phyloP scores from a whole-genome alignment of 2,113 vertebrate genomes.

The Enhydra lutris region DNA sequence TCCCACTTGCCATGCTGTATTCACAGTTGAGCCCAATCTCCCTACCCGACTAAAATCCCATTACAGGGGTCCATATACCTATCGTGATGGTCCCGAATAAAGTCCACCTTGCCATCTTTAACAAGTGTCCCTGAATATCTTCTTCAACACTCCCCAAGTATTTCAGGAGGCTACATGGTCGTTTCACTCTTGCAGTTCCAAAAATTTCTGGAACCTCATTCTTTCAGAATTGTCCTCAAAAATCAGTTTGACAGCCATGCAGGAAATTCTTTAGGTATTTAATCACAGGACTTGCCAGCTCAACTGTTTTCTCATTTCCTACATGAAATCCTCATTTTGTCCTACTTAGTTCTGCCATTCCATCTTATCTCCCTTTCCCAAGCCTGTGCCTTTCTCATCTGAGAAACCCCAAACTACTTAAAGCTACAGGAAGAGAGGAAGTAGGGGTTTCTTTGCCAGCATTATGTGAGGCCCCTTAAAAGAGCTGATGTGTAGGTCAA shows the following conservation, averaged over 20 bases:
- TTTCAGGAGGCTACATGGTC: neutral
- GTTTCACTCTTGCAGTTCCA: neutral
- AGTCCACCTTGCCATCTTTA: neutral
- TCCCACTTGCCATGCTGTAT: neutral
- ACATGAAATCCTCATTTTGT: neutral
- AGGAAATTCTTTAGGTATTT: neutral
- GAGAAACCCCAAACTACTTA: neutral
- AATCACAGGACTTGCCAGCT: neutral
- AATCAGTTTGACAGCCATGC: neutral
- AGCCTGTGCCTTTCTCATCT: neutral
- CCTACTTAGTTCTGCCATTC: neutral
- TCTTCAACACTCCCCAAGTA: neutral
- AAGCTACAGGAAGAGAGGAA: neutral
- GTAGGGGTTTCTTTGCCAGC: neutral
- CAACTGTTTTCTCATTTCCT: neutral
- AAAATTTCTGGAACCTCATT: neutral
- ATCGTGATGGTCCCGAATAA: neutral
- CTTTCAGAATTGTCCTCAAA: slow-evolving; percentile 17
- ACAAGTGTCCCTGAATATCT: neutral
- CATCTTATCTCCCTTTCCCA: neutral
- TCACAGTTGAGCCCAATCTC: neutral
- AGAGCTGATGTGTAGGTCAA: neutral
- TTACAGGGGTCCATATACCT: neutral
- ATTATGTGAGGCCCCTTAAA: neutral
- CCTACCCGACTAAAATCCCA: neutral